Evolutionary conservation across 2,888 invertebrate species (phyloP), one percentile per base, ranked within the genome.

Genomic region (Hypsopygia costalis): DNA sequence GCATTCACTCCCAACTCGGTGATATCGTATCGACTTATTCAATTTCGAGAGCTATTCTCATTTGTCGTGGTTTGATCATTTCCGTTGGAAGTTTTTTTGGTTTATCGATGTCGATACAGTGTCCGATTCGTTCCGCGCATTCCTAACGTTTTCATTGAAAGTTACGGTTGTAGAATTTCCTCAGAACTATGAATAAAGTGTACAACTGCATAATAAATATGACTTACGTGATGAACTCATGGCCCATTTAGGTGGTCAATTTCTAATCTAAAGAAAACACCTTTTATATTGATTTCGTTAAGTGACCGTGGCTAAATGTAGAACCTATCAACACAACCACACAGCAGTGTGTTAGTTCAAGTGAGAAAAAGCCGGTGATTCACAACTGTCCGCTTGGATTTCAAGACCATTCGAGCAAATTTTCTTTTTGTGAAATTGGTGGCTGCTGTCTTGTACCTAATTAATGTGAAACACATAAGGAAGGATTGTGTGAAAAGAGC

Each of bases 11-110:
- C 81, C 61, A 59, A 72, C 73, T 79, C 79, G 78, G 81, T 82
- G 81, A 79, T 85, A 81, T 69, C 82, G 81, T 85, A 81, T 69
- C 82, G 81, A 75, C 62, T 82, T 86, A 86, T 86, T 87, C 82
- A 85, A 88, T 86, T 86, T 85, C 73, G 64, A 66, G 60, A 70
- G 68, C 71, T 61, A 72, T 77, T 78, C 76, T 74, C 74, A 81
- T 81, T 77, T 70, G 75, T 73, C 73, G 73, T 69, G 77, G 73
- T 74, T 58, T 55, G 69, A 75, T 72, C 82, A 70, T 86, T 87
- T 85, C 85, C 85, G 80, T 79, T 62, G 57, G 62, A 56, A 54
- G 55, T 62, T 70, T 79, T 70, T 59, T 58, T 51, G 48, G 49
- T 50, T 49, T 66, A 64, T 62, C 67, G 60, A 67, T 64, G 62